Evolutionary conservation across 1,140 invertebrate genomes (phyloP).

Genomic region (Pachyrhynchus sulphureomaculatus): DNA sequence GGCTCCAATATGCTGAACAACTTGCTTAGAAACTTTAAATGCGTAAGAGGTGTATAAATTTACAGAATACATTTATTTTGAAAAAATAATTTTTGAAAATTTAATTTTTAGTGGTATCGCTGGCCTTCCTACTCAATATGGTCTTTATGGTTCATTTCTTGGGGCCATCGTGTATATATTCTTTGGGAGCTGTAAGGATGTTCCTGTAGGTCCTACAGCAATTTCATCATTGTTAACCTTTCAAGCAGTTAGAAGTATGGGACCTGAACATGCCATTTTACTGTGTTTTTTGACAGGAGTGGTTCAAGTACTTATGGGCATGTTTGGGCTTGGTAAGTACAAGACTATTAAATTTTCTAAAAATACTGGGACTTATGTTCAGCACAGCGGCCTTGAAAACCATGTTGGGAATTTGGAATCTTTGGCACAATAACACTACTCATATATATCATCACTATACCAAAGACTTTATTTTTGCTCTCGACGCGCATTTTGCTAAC

Average conservation of each 20-base stretch:
- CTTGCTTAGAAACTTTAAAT: no score
- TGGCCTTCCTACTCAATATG: conserved; percentile 78
- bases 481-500: no score
- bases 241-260: conserved; percentile 67
- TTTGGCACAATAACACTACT: no score
- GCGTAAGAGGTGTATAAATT: no score
- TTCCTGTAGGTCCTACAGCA: conserved; percentile 85
- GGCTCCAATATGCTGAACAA: no score
- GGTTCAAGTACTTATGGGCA: conserved; percentile 81
- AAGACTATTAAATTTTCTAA: not conserved
- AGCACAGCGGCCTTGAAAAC: no score
- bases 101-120: conserved; percentile 80
- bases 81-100: no score
- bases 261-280: conserved; percentile 75
- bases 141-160: conserved; percentile 88
- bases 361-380: no score
- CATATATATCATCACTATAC: no score
- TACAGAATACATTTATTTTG: no score
- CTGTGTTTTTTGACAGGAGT: conserved; percentile 78
- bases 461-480: no score
- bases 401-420: no score
- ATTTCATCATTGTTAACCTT: conserved; percentile 80
- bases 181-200: conserved; percentile 87
- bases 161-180: conserved; percentile 90
- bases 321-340: conserved; percentile 77